Conservation (phyloP, 2,797 vertebrate genomes). For the Leuciscus waleckii region DNA sequence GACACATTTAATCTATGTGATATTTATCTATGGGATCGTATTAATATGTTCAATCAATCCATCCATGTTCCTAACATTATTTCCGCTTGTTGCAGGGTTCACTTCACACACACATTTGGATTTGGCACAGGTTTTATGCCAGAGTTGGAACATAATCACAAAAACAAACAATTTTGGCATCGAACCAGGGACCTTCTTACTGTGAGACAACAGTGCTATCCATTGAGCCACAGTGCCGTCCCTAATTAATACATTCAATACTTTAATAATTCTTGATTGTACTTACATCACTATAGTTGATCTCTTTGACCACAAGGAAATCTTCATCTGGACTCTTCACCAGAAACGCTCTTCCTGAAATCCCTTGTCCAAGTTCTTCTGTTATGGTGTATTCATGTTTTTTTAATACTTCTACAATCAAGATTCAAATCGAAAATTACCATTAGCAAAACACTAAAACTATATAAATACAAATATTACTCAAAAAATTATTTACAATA, state of each 20-base stretch:
- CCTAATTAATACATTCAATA: not conserved
- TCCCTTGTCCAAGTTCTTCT: not conserved
- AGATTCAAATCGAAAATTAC: not conserved
- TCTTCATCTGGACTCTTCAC: not conserved
- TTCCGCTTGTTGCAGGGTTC: too few relatives aligned
- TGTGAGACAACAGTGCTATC: too few relatives aligned
- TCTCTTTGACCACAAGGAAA: not conserved
- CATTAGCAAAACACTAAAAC: too few relatives aligned
- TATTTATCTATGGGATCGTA: too few relatives aligned
- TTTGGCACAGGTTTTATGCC: too few relatives aligned
- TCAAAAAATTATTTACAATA: too few relatives aligned
- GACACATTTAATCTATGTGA: not conserved
- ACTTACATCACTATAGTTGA: not conserved
- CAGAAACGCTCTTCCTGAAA: not conserved
- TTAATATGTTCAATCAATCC: not conserved
- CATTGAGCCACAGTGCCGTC: too few relatives aligned
- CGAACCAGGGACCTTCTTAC: too few relatives aligned
- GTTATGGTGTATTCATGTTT: not conserved
- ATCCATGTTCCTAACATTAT: too few relatives aligned
- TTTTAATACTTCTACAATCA: not conserved
- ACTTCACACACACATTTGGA: too few relatives aligned
- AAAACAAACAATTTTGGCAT: rapidly evolving
- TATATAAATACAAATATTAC: too few relatives aligned
- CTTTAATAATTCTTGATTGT: not conserved
- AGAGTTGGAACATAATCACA: too few relatives aligned